Evolutionary conservation across 2,797 vertebrate species (phyloP), one percentile per base, ranked within the genome.

Genomic region (Euphonia xanthogaster): DNA sequence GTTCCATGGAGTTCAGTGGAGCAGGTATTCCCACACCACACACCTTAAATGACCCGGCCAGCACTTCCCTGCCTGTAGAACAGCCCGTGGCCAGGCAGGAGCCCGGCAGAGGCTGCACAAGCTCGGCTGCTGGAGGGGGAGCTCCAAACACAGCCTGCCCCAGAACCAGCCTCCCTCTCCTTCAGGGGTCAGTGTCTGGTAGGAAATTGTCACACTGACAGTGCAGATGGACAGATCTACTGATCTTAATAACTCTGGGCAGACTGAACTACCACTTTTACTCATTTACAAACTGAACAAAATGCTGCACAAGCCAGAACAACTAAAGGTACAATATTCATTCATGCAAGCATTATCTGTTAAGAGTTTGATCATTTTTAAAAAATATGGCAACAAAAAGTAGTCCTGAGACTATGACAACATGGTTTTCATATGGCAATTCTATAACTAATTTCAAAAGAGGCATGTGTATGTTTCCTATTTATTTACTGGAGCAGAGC

Each of bases 91-190:
- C 30, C 67, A 54, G 39, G 45, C 3, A 19, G 18, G 21, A 33
- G 50, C 0, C 2, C 0, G 1, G 6, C 13, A 14, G 7, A 45
- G 42, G 47, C 55, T 28, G 47, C 70, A 9, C 27, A 7, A 28
- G 44, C 44, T 20, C 12, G 4, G 35, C 4, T 61, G 73, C 61
- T 7, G 7, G 0, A 33, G 28, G 6, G 28, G 1, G 7, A 60
- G 45, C 25, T 42, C n/a, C n/a, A n/a, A n/a, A n/a, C 51, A n/a
- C 2, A 45, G 31, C 14, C 37, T 35, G 6, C 25, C 35, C 78
- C 19, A 2, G 7, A 47, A 39, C 0, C 0, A 0, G 37, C 55
- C 42, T 42, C n/a, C 28, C 39, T 22, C n/a, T 91, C 3, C 0
- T 16, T 35, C 68, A 27, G 5, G 8, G 25, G 7, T 22, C 47